Percentiles rank a stretch among this genome's conserved stretches.
phyloP scores from a whole-genome alignment of 2,797 vertebrate species.

The Odontamblyopus rebecca region DNA sequence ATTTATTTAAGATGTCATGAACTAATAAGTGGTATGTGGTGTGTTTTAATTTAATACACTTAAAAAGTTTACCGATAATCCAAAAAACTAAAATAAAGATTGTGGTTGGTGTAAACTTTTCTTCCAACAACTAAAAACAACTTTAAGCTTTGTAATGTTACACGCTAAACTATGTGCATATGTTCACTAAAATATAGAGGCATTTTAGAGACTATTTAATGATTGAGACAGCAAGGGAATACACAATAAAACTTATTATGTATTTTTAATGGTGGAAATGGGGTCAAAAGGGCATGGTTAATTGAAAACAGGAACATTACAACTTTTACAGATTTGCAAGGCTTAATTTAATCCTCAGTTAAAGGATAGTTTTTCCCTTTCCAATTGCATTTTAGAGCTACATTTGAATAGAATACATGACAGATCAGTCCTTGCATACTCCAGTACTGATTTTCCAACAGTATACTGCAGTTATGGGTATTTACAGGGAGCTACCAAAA shows the following conservation, averaged over 20 bases:
- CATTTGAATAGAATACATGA: neutral
- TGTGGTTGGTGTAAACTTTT: neutral
- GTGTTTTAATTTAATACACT: neutral
- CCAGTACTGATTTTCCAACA: neutral
- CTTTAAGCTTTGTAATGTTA: neutral
- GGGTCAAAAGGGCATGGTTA: neutral
- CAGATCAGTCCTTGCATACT: neutral
- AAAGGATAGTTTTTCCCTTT: too few relatives aligned
- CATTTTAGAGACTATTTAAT: neutral
- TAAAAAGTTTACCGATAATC: neutral
- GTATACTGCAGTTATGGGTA: neutral
- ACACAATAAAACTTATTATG: neutral
- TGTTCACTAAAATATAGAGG: neutral
- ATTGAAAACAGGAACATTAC: neutral
- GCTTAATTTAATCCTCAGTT: too few relatives aligned
- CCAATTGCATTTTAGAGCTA: neutral
- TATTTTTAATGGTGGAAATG: neutral
- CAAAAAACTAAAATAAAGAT: neutral
- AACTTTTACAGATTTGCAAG: too few relatives aligned
- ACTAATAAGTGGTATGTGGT: constrained; percentile 2
- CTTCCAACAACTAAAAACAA: neutral
- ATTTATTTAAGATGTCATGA: neutral
- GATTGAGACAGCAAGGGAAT: neutral
- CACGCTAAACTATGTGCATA: neutral
- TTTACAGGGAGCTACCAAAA: neutral